phyloP scores from a whole-genome alignment of 2,888 invertebrate species.

The Apodemia mormo region DNA sequence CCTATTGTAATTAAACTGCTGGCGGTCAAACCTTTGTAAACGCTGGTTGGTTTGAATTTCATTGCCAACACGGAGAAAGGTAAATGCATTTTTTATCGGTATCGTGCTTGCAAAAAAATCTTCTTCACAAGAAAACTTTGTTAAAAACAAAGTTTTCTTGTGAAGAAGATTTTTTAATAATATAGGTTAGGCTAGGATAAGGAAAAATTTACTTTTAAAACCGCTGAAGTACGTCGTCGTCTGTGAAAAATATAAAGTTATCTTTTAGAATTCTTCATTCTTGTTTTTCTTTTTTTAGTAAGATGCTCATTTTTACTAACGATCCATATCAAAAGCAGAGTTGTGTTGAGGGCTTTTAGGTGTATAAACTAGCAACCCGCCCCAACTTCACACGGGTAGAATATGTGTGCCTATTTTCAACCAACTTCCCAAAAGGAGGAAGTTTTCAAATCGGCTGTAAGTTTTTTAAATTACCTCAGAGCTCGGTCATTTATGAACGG shows the following conservation, averaged over 20 bases:
- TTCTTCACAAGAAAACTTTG: constrained; percentile 42
- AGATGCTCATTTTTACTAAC: not conserved
- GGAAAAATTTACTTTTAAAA: constrained; percentile 44
- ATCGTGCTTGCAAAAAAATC: constrained; percentile 41
- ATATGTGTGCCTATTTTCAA: too few relatives aligned
- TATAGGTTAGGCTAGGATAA: too few relatives aligned
- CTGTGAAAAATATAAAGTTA: not conserved
- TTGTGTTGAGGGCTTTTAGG: not conserved
- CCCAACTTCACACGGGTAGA: too few relatives aligned
- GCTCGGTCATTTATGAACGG: too few relatives aligned
- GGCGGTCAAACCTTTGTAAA: not conserved
- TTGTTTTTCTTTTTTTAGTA: not conserved
- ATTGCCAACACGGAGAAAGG: constrained; percentile 29
- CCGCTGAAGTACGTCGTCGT: constrained; percentile 19
- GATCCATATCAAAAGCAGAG: not conserved
- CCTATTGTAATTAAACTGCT: constrained; percentile 12
- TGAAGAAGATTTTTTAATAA: too few relatives aligned
- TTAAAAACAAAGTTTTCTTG: too few relatives aligned
- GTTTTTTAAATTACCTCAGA: too few relatives aligned
- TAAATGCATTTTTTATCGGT: constrained; percentile 46
- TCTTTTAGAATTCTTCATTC: not conserved
- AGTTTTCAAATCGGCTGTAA: too few relatives aligned
- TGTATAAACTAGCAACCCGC: not conserved
- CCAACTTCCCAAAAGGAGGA: too few relatives aligned
- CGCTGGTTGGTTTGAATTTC: constrained; percentile 6